These are phyloP conservation scores for Drosophila santomea DNA, from an alignment of 1,140 invertebrate genomes.

Conservation along the genomic window DNA sequence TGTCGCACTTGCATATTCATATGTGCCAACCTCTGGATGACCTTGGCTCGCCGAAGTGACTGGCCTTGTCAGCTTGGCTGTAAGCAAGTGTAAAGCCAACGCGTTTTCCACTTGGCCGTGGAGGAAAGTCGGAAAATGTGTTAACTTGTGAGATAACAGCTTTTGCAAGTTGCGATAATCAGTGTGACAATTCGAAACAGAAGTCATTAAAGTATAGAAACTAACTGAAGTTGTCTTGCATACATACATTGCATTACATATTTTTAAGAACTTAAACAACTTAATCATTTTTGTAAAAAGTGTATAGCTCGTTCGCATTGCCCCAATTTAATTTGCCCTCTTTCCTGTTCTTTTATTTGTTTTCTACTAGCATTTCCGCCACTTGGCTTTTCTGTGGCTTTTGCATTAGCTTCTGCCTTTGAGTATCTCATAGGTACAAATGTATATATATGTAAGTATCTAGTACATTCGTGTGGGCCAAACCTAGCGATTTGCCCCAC, in stretches of 20 bases:
- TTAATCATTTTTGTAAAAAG: background rate
- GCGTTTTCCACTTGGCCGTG: slow-evolving; percentile 8
- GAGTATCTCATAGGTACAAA: slow-evolving; percentile 26
- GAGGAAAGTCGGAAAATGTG: background rate
- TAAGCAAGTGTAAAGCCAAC: slow-evolving; percentile 22
- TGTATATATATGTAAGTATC: slow-evolving; percentile 34
- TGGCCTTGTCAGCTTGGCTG: slow-evolving; percentile 16
- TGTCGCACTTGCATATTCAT: slow-evolving; percentile 30
- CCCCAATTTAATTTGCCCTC: slow-evolving; percentile 24
- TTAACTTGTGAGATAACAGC: too few relatives aligned
- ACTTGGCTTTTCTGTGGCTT: slow-evolving; percentile 46
- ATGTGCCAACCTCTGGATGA: slow-evolving; percentile 14
- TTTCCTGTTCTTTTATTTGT: slow-evolving; percentile 49
- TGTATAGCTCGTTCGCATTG: slow-evolving; percentile 34
- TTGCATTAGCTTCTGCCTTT: slow-evolving; percentile 66
- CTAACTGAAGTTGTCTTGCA: too few relatives aligned
- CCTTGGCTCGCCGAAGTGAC: slow-evolving; percentile 8
- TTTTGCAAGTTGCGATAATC: too few relatives aligned
- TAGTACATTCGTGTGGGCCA: slow-evolving; percentile 3
- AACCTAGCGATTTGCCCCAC: slow-evolving; percentile 8
- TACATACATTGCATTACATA: too few relatives aligned
- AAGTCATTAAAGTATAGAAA: too few relatives aligned
- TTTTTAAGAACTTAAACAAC: background rate
- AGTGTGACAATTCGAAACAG: too few relatives aligned
- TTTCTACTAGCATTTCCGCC: slow-evolving; percentile 51